Base-by-base conservation (phyloP, 2,113 vertebrate species). In the Typhlomys cinereus region DNA sequence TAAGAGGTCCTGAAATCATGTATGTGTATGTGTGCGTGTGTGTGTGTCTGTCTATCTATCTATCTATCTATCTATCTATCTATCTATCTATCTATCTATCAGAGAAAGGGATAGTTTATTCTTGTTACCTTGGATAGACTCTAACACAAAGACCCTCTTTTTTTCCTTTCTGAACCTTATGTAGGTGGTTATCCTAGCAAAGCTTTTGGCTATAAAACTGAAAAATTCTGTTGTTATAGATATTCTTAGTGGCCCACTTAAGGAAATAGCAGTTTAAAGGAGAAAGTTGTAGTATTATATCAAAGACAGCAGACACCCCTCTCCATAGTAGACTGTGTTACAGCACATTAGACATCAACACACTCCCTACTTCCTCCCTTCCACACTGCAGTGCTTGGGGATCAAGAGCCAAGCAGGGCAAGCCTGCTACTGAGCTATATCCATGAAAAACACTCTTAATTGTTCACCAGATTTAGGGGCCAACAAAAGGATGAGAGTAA, bases 1-100 rank as follows among this genome's bases (percentile, higher is more conserved):
- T 93, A 92, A 96, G 94, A 97, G 75, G 96, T 96, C 97, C 96
- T 52, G 92, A 75, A 95, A 67, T 92, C 83, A 15, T 50, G 52
- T 91, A 50, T 92, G 93, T 85, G n/a, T 46, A 59, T 18, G 41
- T 10, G 29, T 8, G 31, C 29, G 25, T 13, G 70, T 64, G 54
- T 57, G 54, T 44, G 61, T 92, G 61, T 91, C 90, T 85, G 21
- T 36, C 48, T n/a, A 48, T 21, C 9, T 29, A 17, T 31, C 8
- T 29, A 29, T 64, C 20, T 27, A 48, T 21, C 9, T 29, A 17
- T 31, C 8, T 29, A 29, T 64, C 20, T 92, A 57, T 91, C 90
- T 85, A 15, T 36, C 48, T n/a, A 48, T 21, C 9, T 29, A 17
- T 31, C 8, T 29, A 29, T 64, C 20, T 27, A n/a, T n/a, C n/a